Base-by-base conservation (phyloP, 2,888 invertebrate species). In the Tuberolachnus salignus region DNA sequence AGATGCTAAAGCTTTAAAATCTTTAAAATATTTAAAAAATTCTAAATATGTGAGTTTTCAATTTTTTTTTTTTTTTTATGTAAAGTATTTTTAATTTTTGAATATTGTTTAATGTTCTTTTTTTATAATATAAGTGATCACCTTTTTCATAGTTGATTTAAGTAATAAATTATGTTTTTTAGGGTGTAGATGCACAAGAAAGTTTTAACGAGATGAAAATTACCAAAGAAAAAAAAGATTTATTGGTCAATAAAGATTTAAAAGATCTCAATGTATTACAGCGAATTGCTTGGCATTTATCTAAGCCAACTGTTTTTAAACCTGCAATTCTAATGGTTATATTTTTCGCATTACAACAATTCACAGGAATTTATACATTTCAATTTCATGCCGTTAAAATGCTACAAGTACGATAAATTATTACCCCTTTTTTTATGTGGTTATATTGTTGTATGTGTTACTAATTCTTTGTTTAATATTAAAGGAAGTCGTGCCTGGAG, bases 351-450 rank as follows among this genome's bases (percentile, higher is more conserved):
- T 63, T 80, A 69, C 80, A 80, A 75, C 80, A 80, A 23, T 80
- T 78, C n/a, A 80, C 80, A 51, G 80, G 80, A 59, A 74, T 80
- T 63, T 80, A 80, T 67, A 78, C 69, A 34, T 61, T 80, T 59
- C 80, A 75, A 63, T 67, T 80, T 9, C 57, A 67, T 19, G 78
- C 78, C 19, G 26, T 80, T 53, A 69, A 61, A 26, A 80, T 80
- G 55, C 69, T 80, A 16, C 19, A 64, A 13, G 80, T 80, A 80
- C 34, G 6, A 34, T 34, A 3, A 34, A 34, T 34, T 34, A 73
- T 23, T 75, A 51, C 23, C n/a, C 1, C n/a, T 51, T 49, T 16
- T 19, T 16, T 16, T 46, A 49, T 49, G 9, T 16, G 21, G 9
- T 16, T 34, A 10, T 21, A 55, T 55, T 55, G 6, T 55, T 55